Evolutionary conservation across 2,888 invertebrate species (phyloP).

Genomic region (Microctonus aethiopoides): DNA sequence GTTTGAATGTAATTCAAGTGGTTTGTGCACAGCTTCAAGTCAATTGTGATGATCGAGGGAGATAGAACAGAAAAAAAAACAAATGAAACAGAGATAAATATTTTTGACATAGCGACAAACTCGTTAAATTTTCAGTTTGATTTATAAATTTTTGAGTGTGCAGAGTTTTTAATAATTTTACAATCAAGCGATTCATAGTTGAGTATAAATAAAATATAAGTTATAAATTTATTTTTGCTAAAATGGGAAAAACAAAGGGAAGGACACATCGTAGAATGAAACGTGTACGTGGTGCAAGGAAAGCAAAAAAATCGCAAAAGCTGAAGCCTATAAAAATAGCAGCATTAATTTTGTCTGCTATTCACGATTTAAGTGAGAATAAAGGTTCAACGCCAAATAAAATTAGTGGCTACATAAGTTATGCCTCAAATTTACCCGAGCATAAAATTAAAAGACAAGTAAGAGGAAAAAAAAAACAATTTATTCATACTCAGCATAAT

Average conservation of each 20-base stretch:
- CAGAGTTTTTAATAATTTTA: neutral
- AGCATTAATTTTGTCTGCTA: constrained; percentile 55
- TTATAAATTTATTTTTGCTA: neutral
- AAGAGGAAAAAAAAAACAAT: constrained; percentile 32
- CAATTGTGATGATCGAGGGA: neutral
- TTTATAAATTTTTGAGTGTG: neutral
- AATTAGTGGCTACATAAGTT: constrained; percentile 56
- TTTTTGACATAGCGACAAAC: neutral
- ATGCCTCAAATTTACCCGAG: constrained; percentile 49
- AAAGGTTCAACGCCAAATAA: constrained; percentile 53
- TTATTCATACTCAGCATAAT: neutral
- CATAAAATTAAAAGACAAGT: constrained; percentile 54
- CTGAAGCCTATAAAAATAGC: constrained; percentile 53
- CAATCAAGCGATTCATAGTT: neutral
- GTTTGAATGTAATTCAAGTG: neutral
- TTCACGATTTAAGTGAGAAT: constrained; percentile 55
- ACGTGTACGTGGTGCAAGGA: constrained; percentile 15
- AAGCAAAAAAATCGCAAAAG: constrained; percentile 33
- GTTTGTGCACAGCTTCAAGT: neutral
- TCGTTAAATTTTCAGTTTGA: neutral
- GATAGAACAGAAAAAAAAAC: constrained; percentile 21
- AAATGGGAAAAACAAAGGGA: constrained; percentile 44
- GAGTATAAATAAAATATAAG: neutral
- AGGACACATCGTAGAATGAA: constrained; percentile 24
- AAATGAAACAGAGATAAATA: neutral